Conservation (phyloP, 1,140 invertebrate genomes). For the Myzus persicae region DNA sequence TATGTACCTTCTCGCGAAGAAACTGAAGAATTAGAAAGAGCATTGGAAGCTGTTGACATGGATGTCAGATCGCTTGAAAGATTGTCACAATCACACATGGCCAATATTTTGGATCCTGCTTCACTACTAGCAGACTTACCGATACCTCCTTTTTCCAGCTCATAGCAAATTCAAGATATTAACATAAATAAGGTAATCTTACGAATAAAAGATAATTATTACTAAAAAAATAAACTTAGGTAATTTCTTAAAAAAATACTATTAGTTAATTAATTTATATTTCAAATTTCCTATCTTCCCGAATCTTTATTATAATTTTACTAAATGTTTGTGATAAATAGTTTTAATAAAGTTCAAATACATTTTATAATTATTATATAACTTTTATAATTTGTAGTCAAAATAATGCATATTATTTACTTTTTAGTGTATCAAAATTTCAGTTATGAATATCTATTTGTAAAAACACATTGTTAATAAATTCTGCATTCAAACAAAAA, state of each 20-base stretch:
- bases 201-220: background rate
- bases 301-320: background rate
- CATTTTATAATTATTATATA: background rate
- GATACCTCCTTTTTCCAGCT: conserved; percentile 52
- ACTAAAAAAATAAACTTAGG: background rate
- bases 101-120: conserved; percentile 52
- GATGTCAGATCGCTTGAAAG: conserved; percentile 73
- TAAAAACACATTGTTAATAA: background rate
- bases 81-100: conserved; percentile 62
- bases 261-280: conserved; percentile 9
- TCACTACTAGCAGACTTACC: conserved; percentile 53
- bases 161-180: conserved; percentile 36
- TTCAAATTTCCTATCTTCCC: background rate
- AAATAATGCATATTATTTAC: background rate
- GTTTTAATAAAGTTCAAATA: background rate
- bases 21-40: conserved; percentile 83
- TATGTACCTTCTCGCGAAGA: conserved; percentile 79
- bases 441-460: background rate
- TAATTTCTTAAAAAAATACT: background rate
- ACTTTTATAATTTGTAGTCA: background rate
- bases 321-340: conserved; percentile 7
- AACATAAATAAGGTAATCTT: conserved; percentile 37
- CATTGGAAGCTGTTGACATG: conserved; percentile 81
- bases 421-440: background rate
- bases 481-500: background rate